Conservation (phyloP, 2,888 invertebrate genomes). For the Lasioglossum zephyrum region DNA sequence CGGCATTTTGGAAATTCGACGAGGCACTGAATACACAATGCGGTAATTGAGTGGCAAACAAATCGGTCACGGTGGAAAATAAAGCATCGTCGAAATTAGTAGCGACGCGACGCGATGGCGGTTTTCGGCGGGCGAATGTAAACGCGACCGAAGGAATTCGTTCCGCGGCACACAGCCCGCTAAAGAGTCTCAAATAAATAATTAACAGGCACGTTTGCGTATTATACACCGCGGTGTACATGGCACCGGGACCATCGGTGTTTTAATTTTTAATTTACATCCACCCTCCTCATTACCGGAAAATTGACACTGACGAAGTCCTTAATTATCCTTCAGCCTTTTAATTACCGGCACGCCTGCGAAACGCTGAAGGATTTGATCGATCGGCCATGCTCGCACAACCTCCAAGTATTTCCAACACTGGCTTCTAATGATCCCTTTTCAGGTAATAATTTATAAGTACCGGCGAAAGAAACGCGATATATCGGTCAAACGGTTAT, state of each 20-base stretch:
- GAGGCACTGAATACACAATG: neutral
- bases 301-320: conserved; percentile 54
- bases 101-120: neutral
- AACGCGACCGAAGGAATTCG: conserved; percentile 37
- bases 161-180: neutral
- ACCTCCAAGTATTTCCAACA: conserved; percentile 2
- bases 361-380: conserved; percentile 38
- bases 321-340: conserved; percentile 55
- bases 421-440: conserved; percentile 26
- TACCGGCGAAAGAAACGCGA: neutral
- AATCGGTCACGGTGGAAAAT: conserved; percentile 5
- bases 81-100: conserved; percentile 9
- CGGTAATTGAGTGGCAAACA: neutral
- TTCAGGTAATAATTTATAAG: conserved; percentile 46
- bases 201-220: conserved; percentile 39
- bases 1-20: neutral
- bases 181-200: conserved; percentile 60
- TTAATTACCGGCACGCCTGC: conserved; percentile 49
- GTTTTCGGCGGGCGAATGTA: conserved; percentile 5
- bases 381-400: conserved; percentile 20
- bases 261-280: conserved; percentile 59
- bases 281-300: conserved; percentile 54
- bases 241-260: conserved; percentile 17
- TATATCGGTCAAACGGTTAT: conserved; percentile 18
- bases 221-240: conserved; percentile 4